Percentiles rank a stretch among this genome's conserved stretches.
Evolutionary conservation across 2,797 vertebrate species (phyloP).

Genomic region (Mormyrops boulengeri): DNA sequence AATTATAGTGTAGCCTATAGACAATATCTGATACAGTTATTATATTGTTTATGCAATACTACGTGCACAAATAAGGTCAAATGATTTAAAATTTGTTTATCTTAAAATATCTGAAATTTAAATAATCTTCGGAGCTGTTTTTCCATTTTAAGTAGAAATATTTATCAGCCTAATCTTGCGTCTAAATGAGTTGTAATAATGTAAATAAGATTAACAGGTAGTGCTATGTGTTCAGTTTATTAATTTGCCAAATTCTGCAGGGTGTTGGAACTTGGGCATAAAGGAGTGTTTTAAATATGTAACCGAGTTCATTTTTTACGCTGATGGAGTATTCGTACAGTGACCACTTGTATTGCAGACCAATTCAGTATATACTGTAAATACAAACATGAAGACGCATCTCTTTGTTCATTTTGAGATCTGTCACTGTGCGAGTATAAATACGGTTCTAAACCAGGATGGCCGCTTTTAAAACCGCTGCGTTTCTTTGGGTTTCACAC

Average conservation of each 20-base stretch:
- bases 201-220: not conserved
- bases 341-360: not conserved
- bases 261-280: not conserved
- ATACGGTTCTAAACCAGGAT: not conserved
- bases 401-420: not conserved
- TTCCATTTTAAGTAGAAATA: not conserved
- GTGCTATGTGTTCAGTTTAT: not conserved
- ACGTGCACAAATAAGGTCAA: not conserved
- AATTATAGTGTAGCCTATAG: not conserved
- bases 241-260: not conserved
- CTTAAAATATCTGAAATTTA: not conserved
- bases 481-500: not conserved
- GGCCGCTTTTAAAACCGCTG: not conserved
- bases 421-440: not conserved
- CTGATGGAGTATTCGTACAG: not conserved
- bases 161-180: not conserved
- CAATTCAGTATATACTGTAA: not conserved
- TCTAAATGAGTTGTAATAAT: not conserved
- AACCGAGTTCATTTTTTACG: not conserved
- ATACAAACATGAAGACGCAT: not conserved
- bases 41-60: not conserved
- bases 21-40: not conserved
- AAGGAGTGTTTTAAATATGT: not conserved
- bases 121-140: not conserved
- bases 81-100: not conserved